phyloP scores from a whole-genome alignment of 2,113 vertebrate genomes.

The Eudyptes chrysolophus region DNA sequence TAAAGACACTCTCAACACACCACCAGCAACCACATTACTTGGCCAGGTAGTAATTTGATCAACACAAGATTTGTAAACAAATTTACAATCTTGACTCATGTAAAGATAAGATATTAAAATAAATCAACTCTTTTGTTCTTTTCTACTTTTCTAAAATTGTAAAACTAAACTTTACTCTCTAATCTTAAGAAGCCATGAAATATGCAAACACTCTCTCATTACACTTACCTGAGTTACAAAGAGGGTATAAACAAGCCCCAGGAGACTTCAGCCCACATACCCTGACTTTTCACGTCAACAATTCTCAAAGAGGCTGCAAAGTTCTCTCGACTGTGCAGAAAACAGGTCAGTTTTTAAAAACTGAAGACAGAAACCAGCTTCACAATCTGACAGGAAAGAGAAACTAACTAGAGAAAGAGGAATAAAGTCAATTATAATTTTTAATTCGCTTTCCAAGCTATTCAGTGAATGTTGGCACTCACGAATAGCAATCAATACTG shows the following conservation, averaged over 20 bases:
- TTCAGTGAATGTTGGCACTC: background rate
- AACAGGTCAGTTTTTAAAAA: background rate
- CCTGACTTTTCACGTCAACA: background rate
- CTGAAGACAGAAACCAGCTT: background rate
- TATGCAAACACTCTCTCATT: background rate
- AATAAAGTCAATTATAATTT: conserved; percentile 29
- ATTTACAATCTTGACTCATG: background rate
- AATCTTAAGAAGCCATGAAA: background rate
- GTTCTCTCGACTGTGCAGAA: background rate
- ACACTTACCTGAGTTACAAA: background rate
- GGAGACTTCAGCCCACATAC: background rate
- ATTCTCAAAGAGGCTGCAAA: background rate
- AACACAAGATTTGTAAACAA: background rate
- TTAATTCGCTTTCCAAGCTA: conserved; percentile 56
- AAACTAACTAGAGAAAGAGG: background rate
- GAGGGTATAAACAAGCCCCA: background rate
- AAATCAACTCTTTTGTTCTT: background rate
- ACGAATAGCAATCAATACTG: conserved; percentile 21
- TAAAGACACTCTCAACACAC: background rate
- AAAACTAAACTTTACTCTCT: background rate
- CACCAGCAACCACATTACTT: background rate
- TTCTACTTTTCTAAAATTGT: background rate
- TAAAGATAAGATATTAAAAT: background rate
- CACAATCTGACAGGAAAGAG: background rate
- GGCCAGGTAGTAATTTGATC: background rate